These are phyloP conservation scores for Scyliorhinus canicula DNA, from an alignment of 2,797 vertebrate species.

Conservation along the genomic window DNA sequence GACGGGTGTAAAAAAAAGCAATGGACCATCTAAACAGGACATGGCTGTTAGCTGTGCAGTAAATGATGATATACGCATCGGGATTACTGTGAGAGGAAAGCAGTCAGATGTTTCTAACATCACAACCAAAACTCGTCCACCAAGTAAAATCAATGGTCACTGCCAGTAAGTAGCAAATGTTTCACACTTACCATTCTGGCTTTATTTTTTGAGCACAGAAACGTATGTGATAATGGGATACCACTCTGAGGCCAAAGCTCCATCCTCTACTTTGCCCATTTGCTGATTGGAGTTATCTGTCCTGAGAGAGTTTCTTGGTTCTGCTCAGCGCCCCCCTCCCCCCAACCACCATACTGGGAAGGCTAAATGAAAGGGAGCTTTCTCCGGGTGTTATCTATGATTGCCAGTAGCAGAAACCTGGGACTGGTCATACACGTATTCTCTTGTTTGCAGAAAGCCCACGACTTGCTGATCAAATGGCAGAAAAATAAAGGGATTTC, in stretches of 20 bases:
- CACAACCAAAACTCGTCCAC: no score
- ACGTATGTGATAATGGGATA: not conserved
- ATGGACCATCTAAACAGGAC: not conserved
- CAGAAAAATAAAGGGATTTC: not conserved
- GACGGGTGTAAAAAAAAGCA: not conserved
- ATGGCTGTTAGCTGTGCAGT: not conserved
- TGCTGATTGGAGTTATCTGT: not conserved
- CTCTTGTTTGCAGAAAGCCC: not conserved
- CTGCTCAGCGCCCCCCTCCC: not conserved
- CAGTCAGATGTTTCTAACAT: no score
- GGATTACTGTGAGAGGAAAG: accelerated
- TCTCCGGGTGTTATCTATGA: not conserved
- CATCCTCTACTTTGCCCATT: not conserved
- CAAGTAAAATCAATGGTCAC: not conserved
- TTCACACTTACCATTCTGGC: not conserved
- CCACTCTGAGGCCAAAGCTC: not conserved
- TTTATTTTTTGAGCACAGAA: not conserved
- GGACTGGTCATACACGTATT: not conserved
- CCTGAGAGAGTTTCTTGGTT: not conserved
- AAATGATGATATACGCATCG: not conserved
- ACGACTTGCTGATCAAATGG: not conserved
- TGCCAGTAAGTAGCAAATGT: not conserved
- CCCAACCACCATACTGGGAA: not conserved
- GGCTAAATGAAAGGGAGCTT: not conserved
- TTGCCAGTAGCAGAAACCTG: not conserved